Base-by-base conservation (phyloP, 2,888 invertebrate genomes). In the Digitonthophagus gazella region DNA sequence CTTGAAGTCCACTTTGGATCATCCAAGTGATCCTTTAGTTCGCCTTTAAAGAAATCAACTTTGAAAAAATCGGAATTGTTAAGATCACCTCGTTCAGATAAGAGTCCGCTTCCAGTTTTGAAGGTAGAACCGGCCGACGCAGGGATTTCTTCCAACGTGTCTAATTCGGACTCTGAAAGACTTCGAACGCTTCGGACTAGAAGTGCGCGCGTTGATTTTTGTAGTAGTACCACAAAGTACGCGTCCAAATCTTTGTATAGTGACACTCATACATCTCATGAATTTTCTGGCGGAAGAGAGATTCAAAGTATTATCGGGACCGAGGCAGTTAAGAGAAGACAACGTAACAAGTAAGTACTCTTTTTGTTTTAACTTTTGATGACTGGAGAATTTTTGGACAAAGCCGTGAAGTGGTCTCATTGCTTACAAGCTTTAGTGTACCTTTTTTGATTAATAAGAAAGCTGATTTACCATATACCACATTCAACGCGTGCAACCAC, bases 211-310 rank as follows among this genome's bases (percentile, higher is more conserved):
- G 67, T 66, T 15, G 67, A 63, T 28, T 44, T 44, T 44, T 44
- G 8, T 8, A 44, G 8, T 8, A 44, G 28, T 44, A 11, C 28
- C 28, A 55, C 65, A 16, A 67, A 70, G 11, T 68, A 68, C 22
- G 58, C 67, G 16, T 22, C 68, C 6, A 67, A 70, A 66, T 70
- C 54, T 58, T 69, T 67, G 22, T 63, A 61, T 65, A 74, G 73
- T 64, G 72, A 74, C 58, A 73, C 71, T 67, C 72, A 70, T 57
- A 78, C 79, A 15, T 89, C 89, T 76, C 88, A 88, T 0, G 89
- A 89, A 75, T 89, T 89, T 72, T 89, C 88, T 65, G 89, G 89
- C 18, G 88, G 88, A 0, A 83, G 88, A 0, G 90, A 90, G 79
- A 86, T 90, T 72, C 84, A 87, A 1, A 87, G 85, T 66, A 89